Base-by-base conservation (phyloP, 2,797 vertebrate genomes). In the Trichosurus vulpecula region DNA sequence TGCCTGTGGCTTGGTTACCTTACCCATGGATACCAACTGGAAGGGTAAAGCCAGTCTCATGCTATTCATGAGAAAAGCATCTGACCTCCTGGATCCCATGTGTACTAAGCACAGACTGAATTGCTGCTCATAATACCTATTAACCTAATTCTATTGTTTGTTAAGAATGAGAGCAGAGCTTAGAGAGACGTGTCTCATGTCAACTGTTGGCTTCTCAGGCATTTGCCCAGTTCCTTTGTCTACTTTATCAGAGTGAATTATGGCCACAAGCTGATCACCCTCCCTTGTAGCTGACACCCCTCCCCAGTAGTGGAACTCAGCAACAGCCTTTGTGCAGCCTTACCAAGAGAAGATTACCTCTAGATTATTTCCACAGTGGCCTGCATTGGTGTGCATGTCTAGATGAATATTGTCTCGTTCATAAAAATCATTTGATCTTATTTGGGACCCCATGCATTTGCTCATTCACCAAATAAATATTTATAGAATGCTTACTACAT, bases 341-440 rank as follows among this genome's bases (percentile, higher is more conserved):
- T 14, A 66, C 16, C 13, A 66, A 66, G 31, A 57, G 91, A 54
- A n/a, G 29, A 91, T 4, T 2, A n/a, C 31, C 3, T 87, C 74
- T 74, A 52, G 58, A 61, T 6, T 58, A 74, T 3, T 47, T 91
- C 93, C 6, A 87, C 54, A 35, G 90, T 55, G 14, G 13, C 56
- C 56, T 96, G 8, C 6, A 19, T 30, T 12, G 51, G 6, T 55
- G 30, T 27, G 90, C 95, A 27, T 58, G 52, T 13, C 35, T 58
- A 10, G 35, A 52, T 91, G 56, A 92, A 31, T 66, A 55, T n/a
- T 90, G 92, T 95, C 29, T 90, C 74, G 47, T 0, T 56, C 2
- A 90, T 90, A 87, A 2, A 2, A 93, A 93, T 0, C 87, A 95
- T 89, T 96, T 41, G 92, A 31, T 92, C 47, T 91, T 27, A 89